Evolutionary conservation across 2,888 invertebrate species (phyloP), one percentile per base, ranked within the genome.

Genomic region (Sesamia inferens): DNA sequence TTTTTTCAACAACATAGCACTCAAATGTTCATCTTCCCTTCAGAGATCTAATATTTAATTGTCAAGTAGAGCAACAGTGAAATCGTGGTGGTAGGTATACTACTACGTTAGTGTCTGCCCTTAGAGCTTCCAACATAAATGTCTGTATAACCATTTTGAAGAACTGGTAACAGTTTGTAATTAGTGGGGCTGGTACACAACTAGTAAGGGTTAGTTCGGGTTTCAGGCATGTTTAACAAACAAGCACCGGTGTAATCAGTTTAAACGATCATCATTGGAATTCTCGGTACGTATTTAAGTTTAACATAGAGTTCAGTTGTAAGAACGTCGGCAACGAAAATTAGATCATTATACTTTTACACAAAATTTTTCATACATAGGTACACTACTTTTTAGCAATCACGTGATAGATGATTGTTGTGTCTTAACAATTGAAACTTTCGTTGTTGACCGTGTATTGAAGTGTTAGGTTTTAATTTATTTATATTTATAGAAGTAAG

Each of bases 191-290:
- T 31, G 31, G 31, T 31, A 31, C 31, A 31, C 31, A 2, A 31
- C 31, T 31, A 31, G 31, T 31, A 24, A 58, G 44, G 44, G 19
- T 44, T 65, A 66, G 54, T 8, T 51, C 0, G 66, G 24, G 57
- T 24, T 10, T 42, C 39, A 42, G 72, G 19, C 39, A 63, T 55
- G 51, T 81, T 76, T 79, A 67, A 70, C 66, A 76, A 79, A 39
- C 66, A 44, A 63, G 81, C 44, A 14, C 39, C 13, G 47, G 44
- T 55, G 55, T 14, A 76, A 39, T 39, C 3, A 14, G 55, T 31
- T 44, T 16, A 22, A 14, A 31, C 14, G 14, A 54, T n/a, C 31
- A 24, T 54, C 54, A 19, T 11, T 13, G 64, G 59, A 48, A 7
- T 31, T 10, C 24, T 31, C 16, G 79, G 63, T 72, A 72, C 54